These are phyloP conservation scores for Diplogasteroides magnus DNA, from an alignment of 1,140 invertebrate genomes.

Conservation along the genomic window DNA sequence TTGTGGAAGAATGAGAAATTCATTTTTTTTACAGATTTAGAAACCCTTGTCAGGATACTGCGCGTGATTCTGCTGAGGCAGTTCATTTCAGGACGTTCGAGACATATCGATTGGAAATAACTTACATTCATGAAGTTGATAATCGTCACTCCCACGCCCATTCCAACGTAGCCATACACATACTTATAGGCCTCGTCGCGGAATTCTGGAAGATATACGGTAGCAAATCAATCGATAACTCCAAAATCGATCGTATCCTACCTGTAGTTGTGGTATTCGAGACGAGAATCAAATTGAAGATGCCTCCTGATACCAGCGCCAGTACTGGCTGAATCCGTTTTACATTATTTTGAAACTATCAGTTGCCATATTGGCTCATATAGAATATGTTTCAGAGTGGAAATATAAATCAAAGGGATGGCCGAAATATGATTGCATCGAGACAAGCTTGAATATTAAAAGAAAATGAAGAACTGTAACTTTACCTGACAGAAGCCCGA, in stretches of 20 bases:
- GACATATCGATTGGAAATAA: too few species aligned
- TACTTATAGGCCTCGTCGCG: not conserved
- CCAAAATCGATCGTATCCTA: not conserved
- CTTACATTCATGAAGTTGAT: not conserved
- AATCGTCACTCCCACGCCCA: not conserved
- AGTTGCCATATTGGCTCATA: too few species aligned
- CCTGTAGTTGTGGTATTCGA: not conserved
- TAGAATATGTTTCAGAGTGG: too few species aligned
- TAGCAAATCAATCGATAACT: not conserved
- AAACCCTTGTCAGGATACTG: too few species aligned
- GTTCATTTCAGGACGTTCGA: too few species aligned
- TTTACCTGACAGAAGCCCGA: not conserved
- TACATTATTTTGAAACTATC: not conserved
- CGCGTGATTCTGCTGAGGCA: too few species aligned
- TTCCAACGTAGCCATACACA: not conserved
- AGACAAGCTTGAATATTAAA: not conserved
- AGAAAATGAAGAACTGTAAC: not conserved
- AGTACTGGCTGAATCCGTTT: not conserved
- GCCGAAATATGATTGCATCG: not conserved
- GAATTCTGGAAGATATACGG: not conserved
- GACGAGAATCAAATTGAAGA: not conserved
- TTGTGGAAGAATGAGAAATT: not conserved
- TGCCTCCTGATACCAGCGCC: not conserved
- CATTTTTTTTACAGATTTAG: too few species aligned
- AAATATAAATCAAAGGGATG: too few species aligned